Evolutionary conservation across 2,113 vertebrate genomes (phyloP), one percentile per base, ranked within the genome.

Genomic region (Pelecanus crispus): DNA sequence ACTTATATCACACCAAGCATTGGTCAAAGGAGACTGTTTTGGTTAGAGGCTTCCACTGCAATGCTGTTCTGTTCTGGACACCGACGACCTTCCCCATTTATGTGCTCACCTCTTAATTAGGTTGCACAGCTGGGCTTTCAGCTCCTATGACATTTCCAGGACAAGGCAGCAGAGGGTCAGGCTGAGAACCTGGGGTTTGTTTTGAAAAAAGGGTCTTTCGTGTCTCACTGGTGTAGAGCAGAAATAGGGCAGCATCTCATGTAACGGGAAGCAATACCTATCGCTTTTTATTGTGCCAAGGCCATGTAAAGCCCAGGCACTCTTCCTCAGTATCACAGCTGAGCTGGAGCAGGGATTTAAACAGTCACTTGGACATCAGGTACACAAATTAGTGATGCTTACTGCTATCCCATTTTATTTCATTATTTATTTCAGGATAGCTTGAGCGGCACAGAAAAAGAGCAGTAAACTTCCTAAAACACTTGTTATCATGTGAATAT

Each of bases 11-110:
- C 63, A 59, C 7, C 53, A 50, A 77, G 52, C 38, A 9, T 4
- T 11, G 53, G 10, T 25, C 73, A 73, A 55, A 53, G 47, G 31
- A 82, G 45, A 31, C 25, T 25, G 17, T 45, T 47, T 56, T 0
- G 0, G 8, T 34, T 28, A 59, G 61, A 61, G 65, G n/a, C 62
- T 86, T 58, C 80, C 0, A 0, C 18, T 17, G 61, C 3, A 20
- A 13, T 5, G 1, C 18, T 0, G 0, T 11, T 62, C 58, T 86
- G 36, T 8, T 22, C 72, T 40, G 68, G 77, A 17, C 52, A 29
- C 0, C 0, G 2, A 38, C 1, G 6, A n/a, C 32, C 18, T 75
- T 49, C 9, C 61, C 13, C 6, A 8, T 0, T 11, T 7, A 34
- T 8, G 52, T 29, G 36, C 61, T 66, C 72, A 16, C 49, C 61